These are phyloP conservation scores for Catocala fraxini DNA, from an alignment of 2,888 invertebrate species.

Conservation along the genomic window DNA sequence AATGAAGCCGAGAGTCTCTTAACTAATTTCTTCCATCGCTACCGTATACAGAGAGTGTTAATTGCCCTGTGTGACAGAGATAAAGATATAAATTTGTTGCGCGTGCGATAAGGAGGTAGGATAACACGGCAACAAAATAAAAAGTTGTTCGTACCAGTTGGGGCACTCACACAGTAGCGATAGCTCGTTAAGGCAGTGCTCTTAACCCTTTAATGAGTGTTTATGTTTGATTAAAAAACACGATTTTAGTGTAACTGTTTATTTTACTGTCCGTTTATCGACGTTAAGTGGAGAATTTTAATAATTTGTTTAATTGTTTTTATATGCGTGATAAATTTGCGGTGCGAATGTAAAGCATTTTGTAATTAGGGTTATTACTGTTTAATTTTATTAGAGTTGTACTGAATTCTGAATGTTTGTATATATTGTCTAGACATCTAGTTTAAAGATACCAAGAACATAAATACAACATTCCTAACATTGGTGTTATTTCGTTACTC, in stretches of 20 bases:
- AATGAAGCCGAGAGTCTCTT: constrained; percentile 73
- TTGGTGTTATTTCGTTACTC: too few species aligned
- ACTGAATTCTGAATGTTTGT: not conserved
- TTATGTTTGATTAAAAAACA: constrained; percentile 67
- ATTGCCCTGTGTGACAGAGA: constrained; percentile 70
- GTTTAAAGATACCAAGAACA: too few species aligned
- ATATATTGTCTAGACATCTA: too few species aligned
- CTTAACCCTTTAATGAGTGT: constrained; percentile 78
- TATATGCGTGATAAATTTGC: constrained; percentile 36
- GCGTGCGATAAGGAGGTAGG: constrained; percentile 53
- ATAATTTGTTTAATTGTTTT: constrained; percentile 52
- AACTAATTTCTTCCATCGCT: constrained; percentile 85
- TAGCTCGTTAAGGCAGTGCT: constrained; percentile 73
- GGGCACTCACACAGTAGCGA: constrained; percentile 68
- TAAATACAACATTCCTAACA: too few species aligned
- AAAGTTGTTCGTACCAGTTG: constrained; percentile 74
- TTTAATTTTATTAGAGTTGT: constrained; percentile 11
- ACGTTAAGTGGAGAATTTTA: constrained; percentile 49
- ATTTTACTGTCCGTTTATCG: constrained; percentile 54
- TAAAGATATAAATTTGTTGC: constrained; percentile 21
- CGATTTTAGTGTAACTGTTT: constrained; percentile 64
- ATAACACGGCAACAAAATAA: constrained; percentile 69
- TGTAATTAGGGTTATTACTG: constrained; percentile 22
- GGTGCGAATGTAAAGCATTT: constrained; percentile 29
- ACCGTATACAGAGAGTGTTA: constrained; percentile 82